These are phyloP conservation scores for Struthidea cinerea DNA, from an alignment of 2,113 vertebrate species.

Conservation along the genomic window DNA sequence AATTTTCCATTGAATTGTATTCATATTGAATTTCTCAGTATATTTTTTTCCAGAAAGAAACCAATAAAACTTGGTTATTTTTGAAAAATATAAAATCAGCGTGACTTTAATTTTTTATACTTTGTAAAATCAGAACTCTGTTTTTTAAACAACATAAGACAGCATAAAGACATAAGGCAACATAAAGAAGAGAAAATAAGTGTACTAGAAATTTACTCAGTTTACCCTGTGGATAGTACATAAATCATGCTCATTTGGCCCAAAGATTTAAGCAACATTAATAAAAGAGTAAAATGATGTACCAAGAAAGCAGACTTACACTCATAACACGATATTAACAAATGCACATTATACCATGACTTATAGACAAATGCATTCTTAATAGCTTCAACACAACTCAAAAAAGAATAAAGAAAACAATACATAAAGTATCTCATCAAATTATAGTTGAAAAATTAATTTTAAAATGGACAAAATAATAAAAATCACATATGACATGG, in stretches of 20 bases:
- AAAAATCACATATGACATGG: neutral
- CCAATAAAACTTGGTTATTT: constrained; percentile 35
- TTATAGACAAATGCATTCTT: neutral
- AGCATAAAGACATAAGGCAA: neutral
- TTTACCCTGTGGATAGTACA: neutral
- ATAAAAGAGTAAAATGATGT: neutral
- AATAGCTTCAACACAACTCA: neutral
- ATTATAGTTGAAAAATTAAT: neutral
- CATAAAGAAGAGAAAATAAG: neutral
- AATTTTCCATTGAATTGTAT: constrained; percentile 4
- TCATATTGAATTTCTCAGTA: neutral
- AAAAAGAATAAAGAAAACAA: neutral
- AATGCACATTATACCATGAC: neutral
- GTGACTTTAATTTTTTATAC: neutral
- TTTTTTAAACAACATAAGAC: neutral
- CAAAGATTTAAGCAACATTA: neutral
- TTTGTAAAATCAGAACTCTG: neutral
- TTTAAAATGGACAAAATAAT: neutral
- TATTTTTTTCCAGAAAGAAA: constrained; percentile 35
- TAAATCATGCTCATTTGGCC: neutral
- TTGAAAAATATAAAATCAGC: neutral
- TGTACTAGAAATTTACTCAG: neutral
- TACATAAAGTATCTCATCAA: neutral
- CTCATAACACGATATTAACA: neutral
- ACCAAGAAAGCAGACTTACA: neutral